These are phyloP conservation scores for Cassiopea xamachana DNA, from an alignment of 30 jellyfish, hydroid and myxozoan genomes.

Conservation along the genomic window DNA sequence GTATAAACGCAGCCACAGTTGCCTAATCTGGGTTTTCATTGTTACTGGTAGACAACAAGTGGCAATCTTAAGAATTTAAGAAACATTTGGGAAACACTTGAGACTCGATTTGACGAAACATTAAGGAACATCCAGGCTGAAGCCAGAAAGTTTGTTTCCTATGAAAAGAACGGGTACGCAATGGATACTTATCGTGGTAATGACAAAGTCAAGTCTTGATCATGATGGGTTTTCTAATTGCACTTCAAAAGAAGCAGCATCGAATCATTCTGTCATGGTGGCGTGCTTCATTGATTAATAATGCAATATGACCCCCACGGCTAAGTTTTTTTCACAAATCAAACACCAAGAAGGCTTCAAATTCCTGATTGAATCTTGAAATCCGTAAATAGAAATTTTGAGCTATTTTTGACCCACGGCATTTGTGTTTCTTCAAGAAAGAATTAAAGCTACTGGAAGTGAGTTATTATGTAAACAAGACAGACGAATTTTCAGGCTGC, in stretches of 20 bases:
- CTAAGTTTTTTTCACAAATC: background rate
- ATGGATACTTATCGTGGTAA: background rate
- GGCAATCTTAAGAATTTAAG: no score
- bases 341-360: background rate
- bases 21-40: no score
- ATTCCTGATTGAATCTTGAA: background rate
- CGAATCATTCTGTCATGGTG: background rate
- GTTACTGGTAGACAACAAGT: no score
- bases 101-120: no score
- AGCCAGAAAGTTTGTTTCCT: no score
- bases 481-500: no score
- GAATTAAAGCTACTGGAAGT: no score
- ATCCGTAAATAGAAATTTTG: background rate
- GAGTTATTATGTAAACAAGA: no score
- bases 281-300: background rate
- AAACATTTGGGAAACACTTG: no score
- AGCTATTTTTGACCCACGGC: background rate
- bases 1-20: no score
- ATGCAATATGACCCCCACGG: background rate
- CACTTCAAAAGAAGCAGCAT: background rate
- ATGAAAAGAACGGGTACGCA: background rate
- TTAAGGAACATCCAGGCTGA: no score
- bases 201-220: background rate
- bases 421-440: background rate
- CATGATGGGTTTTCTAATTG: background rate